Conservation (phyloP, 92 coral and sea anemone genomes). For the Paramuricea clavata region DNA sequence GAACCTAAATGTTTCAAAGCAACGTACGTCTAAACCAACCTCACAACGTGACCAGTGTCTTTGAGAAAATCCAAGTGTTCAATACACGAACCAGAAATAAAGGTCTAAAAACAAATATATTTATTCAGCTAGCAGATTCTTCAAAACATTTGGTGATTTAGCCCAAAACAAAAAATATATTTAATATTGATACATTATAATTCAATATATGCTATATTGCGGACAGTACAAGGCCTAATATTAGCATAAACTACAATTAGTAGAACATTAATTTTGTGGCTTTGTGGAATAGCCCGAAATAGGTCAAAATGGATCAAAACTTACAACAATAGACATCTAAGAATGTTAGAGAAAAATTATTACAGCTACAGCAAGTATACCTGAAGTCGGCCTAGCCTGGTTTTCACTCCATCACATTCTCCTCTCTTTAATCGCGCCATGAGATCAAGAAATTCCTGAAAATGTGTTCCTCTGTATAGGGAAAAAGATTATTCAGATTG, state of each 20-base stretch:
- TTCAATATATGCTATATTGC: too few species aligned
- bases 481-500: background rate
- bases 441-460: constrained; percentile 86
- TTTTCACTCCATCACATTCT: constrained; percentile 86
- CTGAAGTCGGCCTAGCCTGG: constrained; percentile 93
- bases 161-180: too few species aligned
- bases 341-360: background rate
- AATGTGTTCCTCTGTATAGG: constrained; percentile 84
- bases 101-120: constrained; percentile 65
- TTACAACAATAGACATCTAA: background rate
- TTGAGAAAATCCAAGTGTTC: constrained; percentile 94
- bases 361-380: constrained; percentile 39
- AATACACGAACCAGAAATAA: constrained; percentile 86
- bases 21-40: constrained; percentile 51
- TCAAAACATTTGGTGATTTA: too few species aligned
- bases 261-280: too few species aligned
- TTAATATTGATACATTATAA: too few species aligned
- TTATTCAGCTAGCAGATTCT: background rate
- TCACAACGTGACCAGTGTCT: constrained; percentile 58
- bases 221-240: too few species aligned
- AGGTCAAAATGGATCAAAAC: too few species aligned
- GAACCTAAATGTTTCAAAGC: too few species aligned
- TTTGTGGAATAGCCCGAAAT: too few species aligned
- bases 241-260: too few species aligned
- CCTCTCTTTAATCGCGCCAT: constrained; percentile 95